Evolutionary conservation across 2,888 invertebrate species (phyloP).

Genomic region (Molorchus minor): DNA sequence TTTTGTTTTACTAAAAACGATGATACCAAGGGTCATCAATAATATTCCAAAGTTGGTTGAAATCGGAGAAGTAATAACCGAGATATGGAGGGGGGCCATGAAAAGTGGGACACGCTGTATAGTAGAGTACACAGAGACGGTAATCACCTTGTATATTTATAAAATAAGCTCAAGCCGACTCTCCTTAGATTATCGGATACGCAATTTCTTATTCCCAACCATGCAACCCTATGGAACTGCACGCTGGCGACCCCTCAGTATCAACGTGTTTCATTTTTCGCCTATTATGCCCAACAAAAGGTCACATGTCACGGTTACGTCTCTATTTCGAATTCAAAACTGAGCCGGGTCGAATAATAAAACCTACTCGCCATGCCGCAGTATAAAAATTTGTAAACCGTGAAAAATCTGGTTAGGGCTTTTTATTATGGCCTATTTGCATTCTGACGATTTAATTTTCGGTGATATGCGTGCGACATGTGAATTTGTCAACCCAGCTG

Average conservation of each 20-base stretch:
- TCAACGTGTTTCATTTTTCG: slow-evolving; percentile 46
- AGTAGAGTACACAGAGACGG: no score
- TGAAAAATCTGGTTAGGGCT: slow-evolving; percentile 45
- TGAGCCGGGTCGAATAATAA: slow-evolving; percentile 19
- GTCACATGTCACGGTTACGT: slow-evolving; percentile 50
- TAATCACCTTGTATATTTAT: no score
- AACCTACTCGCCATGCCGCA: slow-evolving; percentile 38
- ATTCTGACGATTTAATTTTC: slow-evolving; percentile 42
- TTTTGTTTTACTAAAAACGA: no score
- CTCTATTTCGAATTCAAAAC: slow-evolving; percentile 42
- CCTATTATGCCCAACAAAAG: slow-evolving; percentile 46
- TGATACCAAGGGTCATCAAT: no score
- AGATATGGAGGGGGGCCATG: no score
- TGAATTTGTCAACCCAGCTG: slow-evolving; percentile 40
- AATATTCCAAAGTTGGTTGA: no score
- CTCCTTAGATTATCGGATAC: no score
- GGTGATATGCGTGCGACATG: slow-evolving; percentile 44
- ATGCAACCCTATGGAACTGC: neutral
- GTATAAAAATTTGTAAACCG: slow-evolving; percentile 49
- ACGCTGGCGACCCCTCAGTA: slow-evolving; percentile 30
- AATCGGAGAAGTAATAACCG: no score
- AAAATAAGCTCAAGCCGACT: no score
- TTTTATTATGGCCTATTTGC: slow-evolving; percentile 41
- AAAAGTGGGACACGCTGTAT: no score
- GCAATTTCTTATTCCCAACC: neutral